These are phyloP conservation scores for Nasonia vitripennis DNA, from an alignment of 1,140 invertebrate species.

Conservation along the genomic window DNA sequence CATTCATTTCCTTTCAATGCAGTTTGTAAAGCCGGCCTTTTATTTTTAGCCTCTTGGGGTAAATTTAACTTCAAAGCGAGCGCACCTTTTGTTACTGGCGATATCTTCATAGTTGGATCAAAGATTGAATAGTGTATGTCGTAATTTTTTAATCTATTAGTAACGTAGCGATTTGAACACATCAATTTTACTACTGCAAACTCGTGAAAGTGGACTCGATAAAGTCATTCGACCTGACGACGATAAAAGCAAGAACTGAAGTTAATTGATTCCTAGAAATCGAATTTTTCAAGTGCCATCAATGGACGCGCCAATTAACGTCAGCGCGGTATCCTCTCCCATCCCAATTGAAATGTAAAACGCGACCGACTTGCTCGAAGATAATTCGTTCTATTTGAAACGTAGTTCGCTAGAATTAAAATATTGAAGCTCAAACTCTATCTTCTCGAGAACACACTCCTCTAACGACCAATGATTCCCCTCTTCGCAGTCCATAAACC, in stretches of 20 bases:
- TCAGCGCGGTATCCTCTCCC: too few species aligned
- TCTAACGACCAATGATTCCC: too few species aligned
- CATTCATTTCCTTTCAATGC: constrained; percentile 5
- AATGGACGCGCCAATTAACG: background rate
- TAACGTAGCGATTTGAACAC: too few species aligned
- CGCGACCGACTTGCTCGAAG: too few species aligned
- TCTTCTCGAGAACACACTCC: too few species aligned
- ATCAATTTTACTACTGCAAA: too few species aligned
- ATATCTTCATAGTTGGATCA: background rate
- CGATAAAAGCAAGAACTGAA: background rate
- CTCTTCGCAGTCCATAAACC: background rate
- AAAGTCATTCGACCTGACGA: too few species aligned
- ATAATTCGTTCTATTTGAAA: too few species aligned
- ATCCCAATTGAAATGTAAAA: too few species aligned
- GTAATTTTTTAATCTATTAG: background rate
- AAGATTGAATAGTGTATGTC: background rate
- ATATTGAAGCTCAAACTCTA: too few species aligned
- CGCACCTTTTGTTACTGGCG: background rate
- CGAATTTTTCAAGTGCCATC: background rate
- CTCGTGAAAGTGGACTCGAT: too few species aligned
- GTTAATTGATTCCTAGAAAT: background rate
- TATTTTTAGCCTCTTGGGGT: background rate
- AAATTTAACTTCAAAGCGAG: background rate
- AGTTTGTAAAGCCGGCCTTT: background rate
- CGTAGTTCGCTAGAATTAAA: too few species aligned